Evolutionary conservation across 92 coral and sea anemone species (phyloP), one percentile per base, ranked within the genome.

Genomic region (Plumapathes pennacea): DNA sequence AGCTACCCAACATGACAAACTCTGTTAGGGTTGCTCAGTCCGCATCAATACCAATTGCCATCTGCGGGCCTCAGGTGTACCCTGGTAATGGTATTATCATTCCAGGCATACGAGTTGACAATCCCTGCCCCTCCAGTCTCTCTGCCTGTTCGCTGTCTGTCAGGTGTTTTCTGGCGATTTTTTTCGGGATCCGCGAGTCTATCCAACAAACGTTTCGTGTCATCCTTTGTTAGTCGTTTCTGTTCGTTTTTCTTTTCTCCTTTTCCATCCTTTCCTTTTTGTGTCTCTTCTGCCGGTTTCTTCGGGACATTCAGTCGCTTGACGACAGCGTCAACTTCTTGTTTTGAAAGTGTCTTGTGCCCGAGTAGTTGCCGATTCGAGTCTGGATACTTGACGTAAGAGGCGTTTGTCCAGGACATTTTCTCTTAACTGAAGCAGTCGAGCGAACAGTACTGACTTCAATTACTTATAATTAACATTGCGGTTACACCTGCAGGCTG

Each of bases 71-170:
- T 73, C 2, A 60, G 2, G 37, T 64, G 84, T 36, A 62, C 53
- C 33, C 62, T 54, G 24, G 81, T 32, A 2, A 71, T 52, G 18
- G 60, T 21, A 3, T 85, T 89, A 46, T 81, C 39, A 6, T 37
- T 74, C 97, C 97, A 90, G 0, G 97, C 97, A 25, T 86, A 86
- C 0, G 90, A 72, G 47, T 78, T 86, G 0, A 90, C 82, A 4
- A 78, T 45, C n/a, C 78, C 81, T n/a, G n/a, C n/a, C 1, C 52
- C 40, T n/a, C 73, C 73, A 52, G 54, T 66, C 8, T 11, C 73
- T 21, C 30, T 23, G 3, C 11, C 64, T n/a, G 71, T 77, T 25
- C 97, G 47, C 32, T 64, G 89, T 18, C 82, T 72, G 29, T 90
- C 97, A 2, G 97, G 95, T 3, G 97, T 90, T 41, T 75, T 87